Evolutionary conservation across 1,140 invertebrate genomes (phyloP).

Genomic region (Halesus radiatus): DNA sequence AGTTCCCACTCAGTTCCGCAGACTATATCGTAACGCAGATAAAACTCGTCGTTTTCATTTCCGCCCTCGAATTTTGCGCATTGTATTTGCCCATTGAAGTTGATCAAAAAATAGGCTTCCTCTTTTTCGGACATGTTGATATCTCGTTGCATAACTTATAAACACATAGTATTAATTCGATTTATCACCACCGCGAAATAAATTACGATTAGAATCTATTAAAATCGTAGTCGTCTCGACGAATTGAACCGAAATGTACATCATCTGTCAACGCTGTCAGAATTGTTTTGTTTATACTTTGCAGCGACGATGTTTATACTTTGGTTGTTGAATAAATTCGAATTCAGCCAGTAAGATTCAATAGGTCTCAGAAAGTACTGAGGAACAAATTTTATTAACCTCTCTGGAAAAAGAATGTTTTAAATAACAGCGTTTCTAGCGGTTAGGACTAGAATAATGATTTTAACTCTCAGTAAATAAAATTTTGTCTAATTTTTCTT

Average conservation of each 20-base stretch:
- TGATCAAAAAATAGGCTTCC: slow-evolving; percentile 38
- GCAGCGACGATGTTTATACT: slow-evolving; percentile 22
- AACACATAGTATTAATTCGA: background rate
- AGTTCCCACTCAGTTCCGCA: slow-evolving; percentile 63
- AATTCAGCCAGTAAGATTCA: slow-evolving; percentile 33
- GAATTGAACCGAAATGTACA: background rate
- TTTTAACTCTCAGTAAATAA: too few relatives aligned
- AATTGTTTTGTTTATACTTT: slow-evolving; percentile 22
- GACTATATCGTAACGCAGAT: slow-evolving; percentile 63
- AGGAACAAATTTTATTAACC: too few relatives aligned
- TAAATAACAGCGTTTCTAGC: too few relatives aligned
- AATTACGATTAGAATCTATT: too few relatives aligned
- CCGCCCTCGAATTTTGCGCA: slow-evolving; percentile 42
- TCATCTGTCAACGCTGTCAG: slow-evolving; percentile 24
- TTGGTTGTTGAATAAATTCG: background rate
- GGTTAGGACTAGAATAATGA: too few relatives aligned
- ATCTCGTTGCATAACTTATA: background rate
- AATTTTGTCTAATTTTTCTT: too few relatives aligned
- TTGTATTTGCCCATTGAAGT: slow-evolving; percentile 49
- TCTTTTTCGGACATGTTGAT: slow-evolving; percentile 32
- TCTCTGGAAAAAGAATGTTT: too few relatives aligned
- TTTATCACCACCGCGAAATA: too few relatives aligned
- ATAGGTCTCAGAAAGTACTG: too few relatives aligned
- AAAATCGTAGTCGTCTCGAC: too few relatives aligned
- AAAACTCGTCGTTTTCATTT: slow-evolving; percentile 57